Base-by-base conservation (phyloP, 1,140 invertebrate species). In the Semibalanus balanoides region DNA sequence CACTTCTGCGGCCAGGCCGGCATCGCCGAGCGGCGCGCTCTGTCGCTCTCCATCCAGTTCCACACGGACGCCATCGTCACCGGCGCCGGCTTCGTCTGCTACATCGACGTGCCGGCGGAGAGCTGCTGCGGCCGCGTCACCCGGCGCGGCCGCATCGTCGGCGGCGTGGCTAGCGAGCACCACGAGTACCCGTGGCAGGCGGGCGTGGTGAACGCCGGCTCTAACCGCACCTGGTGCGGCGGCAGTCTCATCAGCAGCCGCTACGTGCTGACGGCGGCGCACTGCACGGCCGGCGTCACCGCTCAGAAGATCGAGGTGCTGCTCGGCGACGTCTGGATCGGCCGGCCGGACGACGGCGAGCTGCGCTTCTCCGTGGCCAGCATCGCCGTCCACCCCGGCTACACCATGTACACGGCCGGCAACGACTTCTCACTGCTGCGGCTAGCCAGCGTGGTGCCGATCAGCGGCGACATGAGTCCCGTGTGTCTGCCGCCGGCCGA, bases 41-140 rank as follows among this genome's bases (percentile, higher is more conserved):
- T 40, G 5, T 40, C 35, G 35, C 35, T 40, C 35, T 40, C 35
- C 35, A 40, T 40, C 35, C 5, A 40, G 35, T 40, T 40, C 17
- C 35, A 40, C 35, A 7, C 35, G 35, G 35, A 40, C 73, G 22
- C 25, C 73, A 25, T 25, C n/a, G 73, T 74, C 25, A 3, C 22
- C 5, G 25, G 28, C 25, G n/a, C 73, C 31, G 73, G 73, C 73
- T 74, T 27, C 73, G 25, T 74, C 73, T 74, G 73, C 73, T 35
- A 74, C 31, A 40, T 74, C 35, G 35, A 40, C 5, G 35, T 40
- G 35, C 35, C 35, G 35, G 35, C 35, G 35, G 5, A 7, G 69
- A 9, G n/a, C 31, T 71, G 69, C 31, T 30, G 73, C 22, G 78
- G 79, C 31, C 76, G 77, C 0, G 51, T 74, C 28, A 77, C 77